phyloP scores from a whole-genome alignment of 2,113 vertebrate genomes.

The Choloepus hoffmanni region DNA sequence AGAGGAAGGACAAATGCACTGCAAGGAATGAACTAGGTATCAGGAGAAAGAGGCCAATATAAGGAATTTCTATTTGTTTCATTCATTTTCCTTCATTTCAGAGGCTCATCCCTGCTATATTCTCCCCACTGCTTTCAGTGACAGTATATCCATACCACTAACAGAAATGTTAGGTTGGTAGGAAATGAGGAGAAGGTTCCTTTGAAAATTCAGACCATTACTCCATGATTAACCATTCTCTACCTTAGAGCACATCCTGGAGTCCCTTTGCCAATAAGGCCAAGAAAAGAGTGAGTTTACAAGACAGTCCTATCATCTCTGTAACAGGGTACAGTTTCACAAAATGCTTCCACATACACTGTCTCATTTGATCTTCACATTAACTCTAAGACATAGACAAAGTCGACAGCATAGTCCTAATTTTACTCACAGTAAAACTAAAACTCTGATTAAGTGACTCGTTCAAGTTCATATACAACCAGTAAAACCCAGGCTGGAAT shows the following conservation, averaged over 20 bases:
- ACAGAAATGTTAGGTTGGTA: not conserved
- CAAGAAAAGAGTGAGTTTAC: not conserved
- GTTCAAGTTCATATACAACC: not conserved
- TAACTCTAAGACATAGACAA: not conserved
- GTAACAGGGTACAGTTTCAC: not conserved
- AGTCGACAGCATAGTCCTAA: not conserved
- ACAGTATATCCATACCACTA: not conserved
- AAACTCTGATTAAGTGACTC: not conserved
- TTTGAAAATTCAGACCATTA: conserved; percentile 39
- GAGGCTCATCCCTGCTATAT: not conserved
- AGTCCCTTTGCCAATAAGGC: conserved; percentile 1
- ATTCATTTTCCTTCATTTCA: not conserved
- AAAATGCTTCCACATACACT: not conserved
- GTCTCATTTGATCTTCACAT: not conserved
- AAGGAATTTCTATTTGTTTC: not conserved
- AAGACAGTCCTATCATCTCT: not conserved
- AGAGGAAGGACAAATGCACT: not conserved
- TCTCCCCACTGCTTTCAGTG: not conserved
- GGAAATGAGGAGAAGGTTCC: not conserved
- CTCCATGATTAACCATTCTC: conserved; percentile 1
- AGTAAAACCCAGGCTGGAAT: not conserved
- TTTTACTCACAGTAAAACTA: conserved; percentile 42
- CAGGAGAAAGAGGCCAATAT: not conserved
- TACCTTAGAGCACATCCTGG: not conserved
- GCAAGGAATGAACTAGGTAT: not conserved